phyloP scores from a whole-genome alignment of 2,888 invertebrate genomes.

The Thelaira solivaga region DNA sequence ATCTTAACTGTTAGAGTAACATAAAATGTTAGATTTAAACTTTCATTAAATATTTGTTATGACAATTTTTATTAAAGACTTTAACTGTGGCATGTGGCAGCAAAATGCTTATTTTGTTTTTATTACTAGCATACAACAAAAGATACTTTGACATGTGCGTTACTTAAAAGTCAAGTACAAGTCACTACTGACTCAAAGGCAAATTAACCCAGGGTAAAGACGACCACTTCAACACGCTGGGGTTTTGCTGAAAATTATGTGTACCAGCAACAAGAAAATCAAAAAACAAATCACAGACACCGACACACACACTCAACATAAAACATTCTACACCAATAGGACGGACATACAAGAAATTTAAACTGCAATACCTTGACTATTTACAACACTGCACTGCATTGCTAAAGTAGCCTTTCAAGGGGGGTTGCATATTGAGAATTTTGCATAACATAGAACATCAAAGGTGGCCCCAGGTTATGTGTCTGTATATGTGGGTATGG shows the following conservation, averaged over 20 bases:
- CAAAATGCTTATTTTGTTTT: slow-evolving; percentile 2
- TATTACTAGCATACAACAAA: slow-evolving; percentile 1
- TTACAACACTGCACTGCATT: too few relatives aligned
- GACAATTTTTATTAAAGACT: slow-evolving; percentile 1
- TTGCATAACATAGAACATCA: slow-evolving; percentile 53
- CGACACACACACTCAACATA: neutral
- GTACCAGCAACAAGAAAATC: neutral
- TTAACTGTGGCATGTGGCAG: neutral
- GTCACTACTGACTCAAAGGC: slow-evolving; percentile 57
- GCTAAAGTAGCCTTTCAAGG: neutral
- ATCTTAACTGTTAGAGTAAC: too few relatives aligned
- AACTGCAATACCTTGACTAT: neutral
- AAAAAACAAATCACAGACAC: slow-evolving; percentile 24
- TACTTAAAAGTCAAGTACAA: slow-evolving; percentile 57
- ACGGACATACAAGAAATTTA: neutral
- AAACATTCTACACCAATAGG: neutral
- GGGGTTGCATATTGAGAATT: slow-evolving; percentile 18
- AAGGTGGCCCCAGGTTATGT: slow-evolving; percentile 56
- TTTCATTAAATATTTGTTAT: too few relatives aligned
- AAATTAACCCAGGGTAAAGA: slow-evolving; percentile 50
- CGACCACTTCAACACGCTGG: slow-evolving; percentile 49
- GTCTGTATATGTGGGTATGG: slow-evolving; percentile 1
- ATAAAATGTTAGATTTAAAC: too few relatives aligned
- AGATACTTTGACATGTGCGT: slow-evolving; percentile 52
- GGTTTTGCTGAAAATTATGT: slow-evolving; percentile 24